phyloP scores from a whole-genome alignment of 2,888 invertebrate genomes.

The Melinopterus prodromus region DNA sequence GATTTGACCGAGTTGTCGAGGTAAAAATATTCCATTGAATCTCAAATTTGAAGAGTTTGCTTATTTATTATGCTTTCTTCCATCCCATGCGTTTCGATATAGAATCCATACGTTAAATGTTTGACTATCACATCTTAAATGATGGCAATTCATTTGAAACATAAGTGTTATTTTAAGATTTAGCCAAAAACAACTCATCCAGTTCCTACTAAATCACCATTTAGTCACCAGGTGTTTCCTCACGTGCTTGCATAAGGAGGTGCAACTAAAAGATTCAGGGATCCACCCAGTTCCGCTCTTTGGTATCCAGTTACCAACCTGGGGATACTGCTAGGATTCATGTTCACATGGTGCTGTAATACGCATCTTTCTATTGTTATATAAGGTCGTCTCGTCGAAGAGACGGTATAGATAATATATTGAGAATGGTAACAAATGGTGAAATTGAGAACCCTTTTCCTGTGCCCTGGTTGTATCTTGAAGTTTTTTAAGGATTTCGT shows the following conservation, averaged over 20 bases:
- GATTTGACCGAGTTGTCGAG: too few relatives aligned
- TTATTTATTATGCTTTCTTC: too few relatives aligned
- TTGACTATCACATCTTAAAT: too few relatives aligned
- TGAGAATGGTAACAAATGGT: constrained; percentile 43
- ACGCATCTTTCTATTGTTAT: constrained; percentile 49
- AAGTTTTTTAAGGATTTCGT: not conserved
- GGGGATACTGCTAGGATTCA: constrained; percentile 51
- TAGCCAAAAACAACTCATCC: too few relatives aligned
- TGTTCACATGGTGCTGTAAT: constrained; percentile 45
- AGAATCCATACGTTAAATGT: too few relatives aligned
- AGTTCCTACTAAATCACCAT: not conserved
- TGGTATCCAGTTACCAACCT: constrained; percentile 56
- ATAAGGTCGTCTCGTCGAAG: not conserved
- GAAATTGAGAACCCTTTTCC: constrained; percentile 43
- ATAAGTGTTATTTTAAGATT: too few relatives aligned
- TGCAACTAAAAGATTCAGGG: constrained; percentile 13
- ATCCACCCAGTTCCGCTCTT: constrained; percentile 61
- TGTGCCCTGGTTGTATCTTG: constrained; percentile 22
- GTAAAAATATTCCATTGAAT: too few relatives aligned
- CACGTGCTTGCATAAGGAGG: constrained; percentile 54
- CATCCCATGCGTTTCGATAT: too few relatives aligned
- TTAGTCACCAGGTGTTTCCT: constrained; percentile 56
- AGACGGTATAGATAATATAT: not conserved
- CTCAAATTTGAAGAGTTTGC: too few relatives aligned
- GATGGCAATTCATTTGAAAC: too few relatives aligned